Base-by-base conservation (phyloP, 2,888 invertebrate species). In the Drosophila mayaguana region DNA sequence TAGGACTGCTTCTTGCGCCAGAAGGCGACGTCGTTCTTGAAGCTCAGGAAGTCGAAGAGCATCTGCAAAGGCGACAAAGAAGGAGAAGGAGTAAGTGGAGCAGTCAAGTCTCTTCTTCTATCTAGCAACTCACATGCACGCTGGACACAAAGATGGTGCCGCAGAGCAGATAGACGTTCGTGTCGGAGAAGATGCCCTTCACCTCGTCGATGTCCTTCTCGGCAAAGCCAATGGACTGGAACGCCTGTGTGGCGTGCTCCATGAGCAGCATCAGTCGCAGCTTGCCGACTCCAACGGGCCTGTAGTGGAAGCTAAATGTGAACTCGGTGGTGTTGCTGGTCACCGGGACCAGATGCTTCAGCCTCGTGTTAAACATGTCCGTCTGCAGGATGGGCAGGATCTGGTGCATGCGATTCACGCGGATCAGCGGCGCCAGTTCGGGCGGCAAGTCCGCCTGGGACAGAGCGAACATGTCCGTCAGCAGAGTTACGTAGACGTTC, bases 1-100 rank as follows among this genome's bases (percentile, higher is more conserved):
- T 99, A 96, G 0, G 96, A 96, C 36, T 95, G 95, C 90, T 97
- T 96, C 22, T 95, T 95, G 65, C 96, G 95, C 99, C 99, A 99
- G 92, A 99, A 99, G 63, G 95, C 95, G 0, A 99, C 97, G 90
- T 99, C 99, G 92, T 98, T 99, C 94, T 99, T 99, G 92, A 99
- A 98, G 0, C 99, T 98, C 61, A 99, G 94, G 91, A 99, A 98
- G 92, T 99, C 99, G 91, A 99, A 98, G 45, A 99, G 93, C 72
- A 99, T 93, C 98, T 99, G 94, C 40, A 25, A 40, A 8, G 2
- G 28, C 8, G 28, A 8, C 28, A 28, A 8, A 28, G 28, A 28
- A 12, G 0, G 18, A 12, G 2, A 2, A 12, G 8, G 28, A 40
- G 36, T 36, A 45, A 45, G n/a, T 22, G 34, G 43, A 45, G n/a